These are phyloP conservation scores for Smittia aterrima DNA, from an alignment of 2,888 invertebrate genomes.

Conservation along the genomic window DNA sequence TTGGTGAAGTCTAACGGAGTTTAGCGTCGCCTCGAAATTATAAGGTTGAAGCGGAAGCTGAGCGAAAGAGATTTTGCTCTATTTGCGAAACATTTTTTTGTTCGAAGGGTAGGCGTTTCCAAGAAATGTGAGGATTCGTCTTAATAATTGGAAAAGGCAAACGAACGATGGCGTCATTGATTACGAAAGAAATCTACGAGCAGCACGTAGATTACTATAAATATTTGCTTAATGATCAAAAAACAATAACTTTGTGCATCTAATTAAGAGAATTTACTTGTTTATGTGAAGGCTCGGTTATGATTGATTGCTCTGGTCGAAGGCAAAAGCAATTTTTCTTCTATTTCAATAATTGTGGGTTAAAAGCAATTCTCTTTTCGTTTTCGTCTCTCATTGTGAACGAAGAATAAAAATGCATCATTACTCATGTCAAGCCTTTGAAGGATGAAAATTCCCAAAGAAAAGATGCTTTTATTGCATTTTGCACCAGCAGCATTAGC, in stretches of 20 bases:
- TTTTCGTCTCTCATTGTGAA: not conserved
- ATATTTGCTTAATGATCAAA: not conserved
- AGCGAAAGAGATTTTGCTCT: not conserved
- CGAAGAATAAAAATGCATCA: slow-evolving; percentile 4
- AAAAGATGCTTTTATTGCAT: slow-evolving; percentile 2
- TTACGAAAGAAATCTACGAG: no score
- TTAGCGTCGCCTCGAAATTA: not conserved
- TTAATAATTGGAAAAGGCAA: no score
- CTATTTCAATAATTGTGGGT: slow-evolving; percentile 4
- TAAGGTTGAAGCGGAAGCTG: not conserved
- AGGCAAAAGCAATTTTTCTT: not conserved
- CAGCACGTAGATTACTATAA: not conserved
- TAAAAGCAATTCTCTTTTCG: not conserved
- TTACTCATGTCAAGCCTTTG: slow-evolving; percentile 21
- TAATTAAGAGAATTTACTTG: slow-evolving; percentile 19
- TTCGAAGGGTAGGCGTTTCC: not conserved
- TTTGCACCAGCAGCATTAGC: slow-evolving; percentile 9
- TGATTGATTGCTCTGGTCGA: not conserved
- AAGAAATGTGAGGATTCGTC: no score
- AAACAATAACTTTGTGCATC: not conserved
- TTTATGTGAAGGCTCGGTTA: not conserved
- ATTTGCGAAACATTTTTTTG: not conserved
- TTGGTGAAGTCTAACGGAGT: not conserved
- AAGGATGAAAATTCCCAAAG: not conserved
- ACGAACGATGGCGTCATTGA: no score